Evolutionary conservation across 2,888 invertebrate genomes (phyloP).

Genomic region (Amphipoea oculea): DNA sequence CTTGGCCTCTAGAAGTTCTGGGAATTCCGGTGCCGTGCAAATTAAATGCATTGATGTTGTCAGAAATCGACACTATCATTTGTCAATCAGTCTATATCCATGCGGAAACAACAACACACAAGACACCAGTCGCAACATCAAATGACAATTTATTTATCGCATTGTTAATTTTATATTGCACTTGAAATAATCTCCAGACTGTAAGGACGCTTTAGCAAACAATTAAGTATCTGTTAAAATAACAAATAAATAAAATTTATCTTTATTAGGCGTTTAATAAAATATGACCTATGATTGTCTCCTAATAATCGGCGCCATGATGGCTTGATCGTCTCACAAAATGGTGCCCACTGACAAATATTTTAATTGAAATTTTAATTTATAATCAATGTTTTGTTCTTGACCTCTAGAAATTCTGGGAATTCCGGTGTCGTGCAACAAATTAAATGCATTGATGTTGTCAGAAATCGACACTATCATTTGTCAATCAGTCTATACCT

Average conservation of each 20-base stretch:
- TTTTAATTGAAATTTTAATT: too few species aligned
- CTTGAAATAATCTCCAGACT: conserved; percentile 35
- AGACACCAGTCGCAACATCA: not conserved
- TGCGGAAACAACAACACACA: conserved; percentile 22
- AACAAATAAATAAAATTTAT: conserved; percentile 23
- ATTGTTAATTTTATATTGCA: conserved; percentile 1
- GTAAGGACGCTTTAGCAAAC: conserved; percentile 18
- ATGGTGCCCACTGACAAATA: conserved; percentile 10
- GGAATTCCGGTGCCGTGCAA: not conserved
- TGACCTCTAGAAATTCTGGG: too few species aligned
- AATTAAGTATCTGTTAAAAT: conserved; percentile 5
- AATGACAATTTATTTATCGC: conserved; percentile 29
- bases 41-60: conserved; percentile 1
- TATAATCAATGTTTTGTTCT: too few species aligned
- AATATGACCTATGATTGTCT: conserved; percentile 34
- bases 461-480: too few species aligned
- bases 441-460: too few species aligned
- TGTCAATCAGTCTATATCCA: not conserved
- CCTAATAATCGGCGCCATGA: conserved; percentile 36
- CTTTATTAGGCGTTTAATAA: conserved; percentile 18
- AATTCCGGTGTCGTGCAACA: too few species aligned
- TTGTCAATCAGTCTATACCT: too few species aligned
- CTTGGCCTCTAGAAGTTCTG: conserved; percentile 22
- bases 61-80: conserved; percentile 5
- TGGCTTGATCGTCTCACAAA: conserved; percentile 32